A percentile compares a stretch with the other conserved stretches of the same genome.
Conservation (phyloP, 2,113 vertebrate genomes). For the Seriola rivoliana region DNA sequence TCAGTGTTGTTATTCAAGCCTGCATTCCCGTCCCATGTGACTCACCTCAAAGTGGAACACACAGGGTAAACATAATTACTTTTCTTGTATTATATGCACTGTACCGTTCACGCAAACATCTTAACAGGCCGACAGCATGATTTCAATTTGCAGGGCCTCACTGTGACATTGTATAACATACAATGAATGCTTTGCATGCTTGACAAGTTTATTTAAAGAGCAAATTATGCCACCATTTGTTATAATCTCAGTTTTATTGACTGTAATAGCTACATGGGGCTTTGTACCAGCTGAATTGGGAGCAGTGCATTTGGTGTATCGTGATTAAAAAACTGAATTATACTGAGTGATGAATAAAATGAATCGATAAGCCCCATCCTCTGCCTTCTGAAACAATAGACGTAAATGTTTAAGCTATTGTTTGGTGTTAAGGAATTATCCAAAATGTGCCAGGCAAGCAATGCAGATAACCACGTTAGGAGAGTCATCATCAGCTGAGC, state of each 20-base stretch:
- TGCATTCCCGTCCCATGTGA: constrained; percentile 61
- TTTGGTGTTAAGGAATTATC: constrained; percentile 36
- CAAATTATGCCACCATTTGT: constrained; percentile 36
- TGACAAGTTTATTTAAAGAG: constrained; percentile 35
- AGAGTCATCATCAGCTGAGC: constrained; percentile 49
- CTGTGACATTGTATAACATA: constrained; percentile 26
- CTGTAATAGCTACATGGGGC: constrained; percentile 21
- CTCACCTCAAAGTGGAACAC: constrained; percentile 65
- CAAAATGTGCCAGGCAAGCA: constrained; percentile 53
- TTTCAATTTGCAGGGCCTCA: constrained; percentile 55
- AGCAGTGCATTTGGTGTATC: constrained; percentile 35
- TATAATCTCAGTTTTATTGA: constrained; percentile 45
- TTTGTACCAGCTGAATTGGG: constrained; percentile 17
- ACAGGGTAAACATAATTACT: constrained; percentile 64
- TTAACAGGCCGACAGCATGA: constrained; percentile 32
- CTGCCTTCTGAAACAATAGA: constrained; percentile 37
- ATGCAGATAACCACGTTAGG: constrained; percentile 43
- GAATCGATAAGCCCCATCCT: constrained; percentile 19
- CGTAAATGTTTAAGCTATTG: constrained; percentile 54
- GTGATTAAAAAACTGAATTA: constrained; percentile 53
- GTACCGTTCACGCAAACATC: constrained; percentile 40
- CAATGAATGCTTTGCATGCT: constrained; percentile 15
- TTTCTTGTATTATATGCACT: constrained; percentile 49
- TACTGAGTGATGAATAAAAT: constrained; percentile 48
- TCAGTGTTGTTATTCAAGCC: constrained; percentile 61